These are phyloP conservation scores for Acipenser ruthenus DNA, from an alignment of 2,797 vertebrate genomes.

Conservation along the genomic window DNA sequence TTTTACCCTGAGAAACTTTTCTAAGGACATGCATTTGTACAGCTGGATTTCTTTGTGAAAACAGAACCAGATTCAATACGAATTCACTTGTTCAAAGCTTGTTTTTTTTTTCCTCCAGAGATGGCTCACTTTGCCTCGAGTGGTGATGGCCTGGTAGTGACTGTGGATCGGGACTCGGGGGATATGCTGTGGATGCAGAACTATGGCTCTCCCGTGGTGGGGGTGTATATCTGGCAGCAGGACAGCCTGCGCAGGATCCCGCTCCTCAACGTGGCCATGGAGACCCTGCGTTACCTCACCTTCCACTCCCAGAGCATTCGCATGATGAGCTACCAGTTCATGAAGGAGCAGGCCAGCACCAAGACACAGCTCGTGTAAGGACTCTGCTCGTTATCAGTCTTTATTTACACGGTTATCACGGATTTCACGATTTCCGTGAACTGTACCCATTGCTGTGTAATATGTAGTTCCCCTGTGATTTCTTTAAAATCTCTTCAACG, in stretches of 20 bases:
- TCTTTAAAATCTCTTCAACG: too few relatives aligned
- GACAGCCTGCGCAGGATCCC: conserved; percentile 78
- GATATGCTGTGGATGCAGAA: conserved; percentile 88
- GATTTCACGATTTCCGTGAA: too few relatives aligned
- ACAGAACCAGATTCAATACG: too few relatives aligned
- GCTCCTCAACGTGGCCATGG: conserved; percentile 82
- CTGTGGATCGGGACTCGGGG: conserved; percentile 77
- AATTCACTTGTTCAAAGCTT: too few relatives aligned
- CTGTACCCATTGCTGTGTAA: too few relatives aligned
- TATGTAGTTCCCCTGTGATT: too few relatives aligned
- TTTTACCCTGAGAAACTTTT: too few relatives aligned
- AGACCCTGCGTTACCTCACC: conserved; percentile 88
- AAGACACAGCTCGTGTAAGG: conserved; percentile 79
- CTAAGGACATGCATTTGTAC: too few relatives aligned
- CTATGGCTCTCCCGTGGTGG: conserved; percentile 79
- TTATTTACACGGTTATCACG: too few relatives aligned
- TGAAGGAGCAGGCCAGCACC: conserved; percentile 64
- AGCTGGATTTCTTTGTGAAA: too few relatives aligned
- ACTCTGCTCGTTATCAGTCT: too few relatives aligned
- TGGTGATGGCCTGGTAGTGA: conserved; percentile 84
- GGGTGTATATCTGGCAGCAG: conserved; percentile 82
- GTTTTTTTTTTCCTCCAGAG: conserved; percentile 48
- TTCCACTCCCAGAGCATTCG: conserved; percentile 71
- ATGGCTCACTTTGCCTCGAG: conserved; percentile 85
- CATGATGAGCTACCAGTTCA: conserved; percentile 66